phyloP scores from a whole-genome alignment of 2,797 vertebrate species.

The Malurus leucopterus region DNA sequence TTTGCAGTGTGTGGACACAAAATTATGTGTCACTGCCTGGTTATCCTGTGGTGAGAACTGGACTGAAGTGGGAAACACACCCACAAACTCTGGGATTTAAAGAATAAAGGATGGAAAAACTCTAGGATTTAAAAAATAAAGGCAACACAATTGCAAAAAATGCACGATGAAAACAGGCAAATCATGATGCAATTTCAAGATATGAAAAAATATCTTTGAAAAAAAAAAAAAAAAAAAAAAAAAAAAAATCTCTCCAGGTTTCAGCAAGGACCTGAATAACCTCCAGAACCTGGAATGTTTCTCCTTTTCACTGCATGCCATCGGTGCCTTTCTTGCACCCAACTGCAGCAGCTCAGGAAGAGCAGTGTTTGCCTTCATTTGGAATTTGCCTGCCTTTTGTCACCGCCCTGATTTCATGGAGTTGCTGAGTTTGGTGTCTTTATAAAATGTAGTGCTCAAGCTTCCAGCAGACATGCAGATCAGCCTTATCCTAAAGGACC shows the following conservation, averaged over 20 bases:
- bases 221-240: not conserved
- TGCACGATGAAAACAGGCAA: not conserved
- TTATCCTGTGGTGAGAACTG: not conserved
- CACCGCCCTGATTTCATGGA: slow-evolving; percentile 7
- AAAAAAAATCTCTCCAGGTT: not conserved
- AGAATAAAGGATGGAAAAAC: not conserved
- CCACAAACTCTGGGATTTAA: not conserved
- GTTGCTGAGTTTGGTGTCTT: not conserved
- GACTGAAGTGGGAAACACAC: not conserved
- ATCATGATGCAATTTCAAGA: not conserved
- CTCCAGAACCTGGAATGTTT: not conserved
- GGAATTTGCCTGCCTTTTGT: slow-evolving; percentile 32
- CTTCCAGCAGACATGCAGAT: slow-evolving; percentile 46
- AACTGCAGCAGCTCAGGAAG: not conserved
- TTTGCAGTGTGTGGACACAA: not conserved
- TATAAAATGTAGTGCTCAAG: slow-evolving; percentile 11
- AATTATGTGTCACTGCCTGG: not conserved
- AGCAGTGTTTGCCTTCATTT: slow-evolving; percentile 22
- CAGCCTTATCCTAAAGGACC: slow-evolving; percentile 50
- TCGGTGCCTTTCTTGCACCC: not conserved
- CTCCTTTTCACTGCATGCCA: not conserved
- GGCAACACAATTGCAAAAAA: not conserved
- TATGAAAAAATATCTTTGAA: not conserved
- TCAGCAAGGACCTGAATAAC: not conserved
- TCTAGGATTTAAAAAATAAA: not conserved